Conservation (phyloP, 2,113 vertebrate species). For the Progne subis region DNA sequence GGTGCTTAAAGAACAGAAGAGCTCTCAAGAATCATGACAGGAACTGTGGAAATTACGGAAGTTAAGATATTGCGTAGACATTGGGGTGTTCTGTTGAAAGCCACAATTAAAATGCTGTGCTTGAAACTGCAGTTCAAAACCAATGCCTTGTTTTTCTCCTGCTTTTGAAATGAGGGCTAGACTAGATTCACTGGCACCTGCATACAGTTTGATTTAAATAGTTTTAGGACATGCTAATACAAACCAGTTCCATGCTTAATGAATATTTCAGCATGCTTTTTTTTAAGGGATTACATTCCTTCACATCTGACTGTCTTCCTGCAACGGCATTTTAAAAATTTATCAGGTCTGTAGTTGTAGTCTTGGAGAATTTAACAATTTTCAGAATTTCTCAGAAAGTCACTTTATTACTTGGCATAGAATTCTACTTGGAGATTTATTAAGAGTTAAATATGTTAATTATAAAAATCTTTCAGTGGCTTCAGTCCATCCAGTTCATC, state of each 20-base stretch:
- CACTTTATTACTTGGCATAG: neutral
- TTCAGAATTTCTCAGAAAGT: neutral
- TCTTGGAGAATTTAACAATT: neutral
- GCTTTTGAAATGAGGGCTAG: slow-evolving; percentile 13
- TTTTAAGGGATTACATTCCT: neutral
- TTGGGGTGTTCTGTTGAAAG: neutral
- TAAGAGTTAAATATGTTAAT: neutral
- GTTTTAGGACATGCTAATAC: slow-evolving; percentile 47
- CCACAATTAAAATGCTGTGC: neutral
- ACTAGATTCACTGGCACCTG: slow-evolving; percentile 9
- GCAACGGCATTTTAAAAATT: neutral
- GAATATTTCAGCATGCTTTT: slow-evolving; percentile 13
- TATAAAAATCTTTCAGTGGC: neutral
- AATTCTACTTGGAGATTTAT: neutral
- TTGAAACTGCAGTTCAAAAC: slow-evolving; percentile 6
- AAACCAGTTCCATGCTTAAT: slow-evolving; percentile 16
- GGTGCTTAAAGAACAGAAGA: neutral
- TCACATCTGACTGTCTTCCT: neutral
- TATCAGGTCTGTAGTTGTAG: neutral
- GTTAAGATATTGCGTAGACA: neutral
- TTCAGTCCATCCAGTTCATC: neutral
- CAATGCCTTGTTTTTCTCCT: neutral
- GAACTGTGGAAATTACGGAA: neutral
- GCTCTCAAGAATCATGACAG: neutral
- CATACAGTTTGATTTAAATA: slow-evolving; percentile 32